These are phyloP conservation scores for Cerceris ruficornis DNA, from an alignment of 2,888 invertebrate species.

Conservation along the genomic window DNA sequence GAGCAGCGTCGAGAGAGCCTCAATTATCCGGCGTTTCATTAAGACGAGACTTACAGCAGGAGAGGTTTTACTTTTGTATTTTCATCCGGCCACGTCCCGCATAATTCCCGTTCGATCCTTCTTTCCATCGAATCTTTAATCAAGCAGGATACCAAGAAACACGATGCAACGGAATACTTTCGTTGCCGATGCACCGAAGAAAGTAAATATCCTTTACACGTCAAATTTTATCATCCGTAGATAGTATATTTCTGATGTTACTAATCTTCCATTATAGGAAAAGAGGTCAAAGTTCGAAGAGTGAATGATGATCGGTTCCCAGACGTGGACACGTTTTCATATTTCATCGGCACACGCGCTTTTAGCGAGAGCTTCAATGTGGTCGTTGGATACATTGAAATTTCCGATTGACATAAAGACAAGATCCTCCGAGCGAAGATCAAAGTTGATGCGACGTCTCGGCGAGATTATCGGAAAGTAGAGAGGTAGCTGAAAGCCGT, in stretches of 20 bases:
- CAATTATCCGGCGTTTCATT: constrained; percentile 4
- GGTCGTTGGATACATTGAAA: too few relatives aligned
- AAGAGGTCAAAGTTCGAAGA: too few relatives aligned
- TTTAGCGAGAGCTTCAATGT: too few relatives aligned
- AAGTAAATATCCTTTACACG: background rate
- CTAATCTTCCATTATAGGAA: too few relatives aligned
- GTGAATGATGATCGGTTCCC: too few relatives aligned
- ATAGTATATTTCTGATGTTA: background rate
- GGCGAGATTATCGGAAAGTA: constrained; percentile 26
- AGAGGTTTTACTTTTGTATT: background rate
- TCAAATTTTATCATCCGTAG: background rate
- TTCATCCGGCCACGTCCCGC: background rate
- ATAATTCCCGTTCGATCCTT: background rate
- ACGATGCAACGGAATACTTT: background rate
- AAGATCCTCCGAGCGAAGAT: background rate
- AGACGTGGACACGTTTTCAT: too few relatives aligned
- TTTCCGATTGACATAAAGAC: too few relatives aligned
- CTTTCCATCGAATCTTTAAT: constrained; percentile 8
- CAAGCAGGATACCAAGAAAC: background rate
- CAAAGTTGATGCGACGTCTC: constrained; percentile 4
- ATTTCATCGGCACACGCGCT: too few relatives aligned
- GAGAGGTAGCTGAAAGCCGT: background rate
- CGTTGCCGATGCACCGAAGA: background rate
- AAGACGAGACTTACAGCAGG: too few relatives aligned
- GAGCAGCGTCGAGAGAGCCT: background rate